These are phyloP conservation scores for Strongylocentrotus purpuratus DNA, from an alignment of 35 echinoderm and acorn worm genomes.

Conservation along the genomic window DNA sequence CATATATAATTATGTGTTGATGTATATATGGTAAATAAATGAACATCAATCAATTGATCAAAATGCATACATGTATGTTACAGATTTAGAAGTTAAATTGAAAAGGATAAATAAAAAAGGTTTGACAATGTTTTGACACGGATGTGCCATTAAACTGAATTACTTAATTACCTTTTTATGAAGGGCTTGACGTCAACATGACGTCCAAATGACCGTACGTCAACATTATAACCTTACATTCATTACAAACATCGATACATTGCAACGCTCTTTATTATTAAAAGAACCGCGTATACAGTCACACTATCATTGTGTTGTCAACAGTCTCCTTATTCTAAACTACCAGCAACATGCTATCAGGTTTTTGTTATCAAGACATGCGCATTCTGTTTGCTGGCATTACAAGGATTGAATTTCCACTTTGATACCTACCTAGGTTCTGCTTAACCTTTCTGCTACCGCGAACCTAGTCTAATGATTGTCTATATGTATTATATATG, in stretches of 20 bases:
- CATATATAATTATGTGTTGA: no score
- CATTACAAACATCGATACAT: no score
- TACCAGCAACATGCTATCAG: neutral
- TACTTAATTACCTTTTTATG: neutral
- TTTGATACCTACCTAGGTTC: neutral
- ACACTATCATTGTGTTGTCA: neutral
- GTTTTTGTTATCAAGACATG: neutral
- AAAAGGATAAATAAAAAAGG: no score
- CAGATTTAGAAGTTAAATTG: no score
- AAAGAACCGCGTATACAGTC: no score
- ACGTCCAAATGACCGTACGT: no score
- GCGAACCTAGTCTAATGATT: neutral
- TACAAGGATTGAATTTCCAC: neutral
- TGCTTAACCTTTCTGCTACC: neutral
- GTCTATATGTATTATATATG: neutral
- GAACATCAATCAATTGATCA: no score
- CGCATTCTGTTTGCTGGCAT: neutral
- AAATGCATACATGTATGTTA: no score
- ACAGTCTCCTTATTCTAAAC: neutral
- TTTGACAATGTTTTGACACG: no score
- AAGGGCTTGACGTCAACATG: neutral
- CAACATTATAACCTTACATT: no score
- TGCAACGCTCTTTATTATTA: neutral
- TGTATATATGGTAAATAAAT: no score
- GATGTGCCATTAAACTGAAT: no score